Conservation (phyloP, 2,797 vertebrate genomes). For the Argentina silus region DNA sequence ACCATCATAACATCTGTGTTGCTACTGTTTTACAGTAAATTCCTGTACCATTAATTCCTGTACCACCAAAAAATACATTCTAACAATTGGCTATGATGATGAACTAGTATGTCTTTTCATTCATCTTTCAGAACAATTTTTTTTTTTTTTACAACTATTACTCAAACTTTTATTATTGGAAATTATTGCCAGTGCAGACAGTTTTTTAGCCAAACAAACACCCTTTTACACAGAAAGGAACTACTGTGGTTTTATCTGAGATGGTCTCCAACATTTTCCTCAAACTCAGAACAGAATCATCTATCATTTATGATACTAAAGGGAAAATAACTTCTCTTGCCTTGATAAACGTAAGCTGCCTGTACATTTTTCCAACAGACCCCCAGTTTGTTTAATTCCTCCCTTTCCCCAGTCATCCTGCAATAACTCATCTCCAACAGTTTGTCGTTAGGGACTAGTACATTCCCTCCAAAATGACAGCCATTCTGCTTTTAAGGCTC, state of each 20-base stretch:
- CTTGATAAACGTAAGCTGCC: conserved; percentile 60
- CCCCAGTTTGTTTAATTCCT: conserved; percentile 74
- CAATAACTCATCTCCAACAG: conserved; percentile 63
- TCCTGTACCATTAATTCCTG: too few species aligned
- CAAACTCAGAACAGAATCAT: conserved; percentile 53
- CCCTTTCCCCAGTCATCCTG: conserved; percentile 70
- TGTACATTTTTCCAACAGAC: conserved; percentile 63
- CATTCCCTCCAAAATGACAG: conserved; percentile 47
- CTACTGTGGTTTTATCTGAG: background rate
- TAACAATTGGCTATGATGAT: background rate
- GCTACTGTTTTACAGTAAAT: background rate
- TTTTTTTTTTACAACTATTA: background rate
- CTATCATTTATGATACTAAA: conserved; percentile 56
- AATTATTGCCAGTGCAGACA: background rate
- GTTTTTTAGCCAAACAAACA: conserved; percentile 6
- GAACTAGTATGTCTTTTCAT: background rate
- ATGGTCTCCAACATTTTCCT: conserved; percentile 27
- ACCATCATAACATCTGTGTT: background rate
- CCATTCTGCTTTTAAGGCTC: conserved; percentile 23
- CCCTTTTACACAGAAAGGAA: background rate
- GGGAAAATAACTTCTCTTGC: conserved; percentile 54
- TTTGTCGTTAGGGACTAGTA: conserved; percentile 52
- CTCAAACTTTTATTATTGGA: background rate
- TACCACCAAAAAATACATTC: background rate
- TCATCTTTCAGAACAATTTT: background rate